These are phyloP conservation scores for Drosophila suboccidentalis DNA, from an alignment of 2,888 invertebrate species.

Conservation along the genomic window DNA sequence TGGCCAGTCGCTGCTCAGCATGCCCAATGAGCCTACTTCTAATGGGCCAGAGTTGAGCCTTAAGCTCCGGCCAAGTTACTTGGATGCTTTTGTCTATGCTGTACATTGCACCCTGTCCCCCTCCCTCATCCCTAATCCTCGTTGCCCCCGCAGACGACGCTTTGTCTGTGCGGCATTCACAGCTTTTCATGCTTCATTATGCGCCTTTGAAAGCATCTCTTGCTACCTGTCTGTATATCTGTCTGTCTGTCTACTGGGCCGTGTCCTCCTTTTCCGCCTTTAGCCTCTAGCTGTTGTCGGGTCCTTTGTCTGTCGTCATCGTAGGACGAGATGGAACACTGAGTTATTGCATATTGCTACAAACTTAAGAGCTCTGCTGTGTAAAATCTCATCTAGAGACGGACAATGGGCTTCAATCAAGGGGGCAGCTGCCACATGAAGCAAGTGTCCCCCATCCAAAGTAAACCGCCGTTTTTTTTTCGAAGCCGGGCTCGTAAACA, in stretches of 20 bases:
- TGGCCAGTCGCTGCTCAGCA: constrained; percentile 21
- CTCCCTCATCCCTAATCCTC: background rate
- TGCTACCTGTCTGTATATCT: constrained; percentile 11
- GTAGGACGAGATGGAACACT: constrained; percentile 18
- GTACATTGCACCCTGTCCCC: background rate
- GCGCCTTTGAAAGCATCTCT: constrained; percentile 51
- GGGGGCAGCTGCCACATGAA: constrained; percentile 16
- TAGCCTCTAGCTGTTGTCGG: constrained; percentile 22
- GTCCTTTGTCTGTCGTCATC: constrained; percentile 43
- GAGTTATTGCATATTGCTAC: constrained; percentile 53
- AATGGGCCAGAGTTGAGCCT: constrained; percentile 44
- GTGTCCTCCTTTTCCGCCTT: constrained; percentile 18
- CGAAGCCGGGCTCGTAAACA: constrained; percentile 42
- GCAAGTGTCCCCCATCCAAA: constrained; percentile 28
- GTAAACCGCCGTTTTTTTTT: background rate
- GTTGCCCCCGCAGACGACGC: constrained; percentile 42
- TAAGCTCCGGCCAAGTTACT: constrained; percentile 18
- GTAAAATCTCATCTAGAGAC: constrained; percentile 7
- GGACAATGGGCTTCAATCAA: constrained; percentile 38
- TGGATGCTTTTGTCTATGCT: constrained; percentile 16
- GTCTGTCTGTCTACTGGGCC: background rate
- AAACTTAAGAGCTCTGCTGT: constrained; percentile 21
- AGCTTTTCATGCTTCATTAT: constrained; percentile 74
- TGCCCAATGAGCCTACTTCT: constrained; percentile 50
- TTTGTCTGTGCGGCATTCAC: constrained; percentile 60